Conservation (phyloP, 2,888 invertebrate species). For the Phania funesta region DNA sequence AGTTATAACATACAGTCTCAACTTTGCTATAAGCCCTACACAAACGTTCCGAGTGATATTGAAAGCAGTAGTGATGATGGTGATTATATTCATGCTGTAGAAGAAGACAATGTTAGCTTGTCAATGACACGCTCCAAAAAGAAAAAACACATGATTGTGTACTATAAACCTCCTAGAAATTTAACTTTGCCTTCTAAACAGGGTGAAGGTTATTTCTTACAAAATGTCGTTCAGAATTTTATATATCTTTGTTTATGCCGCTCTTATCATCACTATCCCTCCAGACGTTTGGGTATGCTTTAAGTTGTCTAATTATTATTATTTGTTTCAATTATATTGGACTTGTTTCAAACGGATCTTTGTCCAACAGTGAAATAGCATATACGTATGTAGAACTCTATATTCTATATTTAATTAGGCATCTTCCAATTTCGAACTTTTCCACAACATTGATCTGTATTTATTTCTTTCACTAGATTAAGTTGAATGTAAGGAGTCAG, state of each 20-base stretch:
- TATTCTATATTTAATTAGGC: not conserved
- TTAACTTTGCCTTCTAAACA: not conserved
- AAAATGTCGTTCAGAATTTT: slow-evolving; percentile 55
- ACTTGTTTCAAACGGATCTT: not conserved
- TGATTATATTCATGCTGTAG: not conserved
- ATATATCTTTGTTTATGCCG: slow-evolving; percentile 62
- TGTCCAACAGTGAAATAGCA: not conserved
- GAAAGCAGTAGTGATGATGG: not conserved
- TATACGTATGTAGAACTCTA: not conserved
- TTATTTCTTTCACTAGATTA: not conserved
- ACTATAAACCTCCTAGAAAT: slow-evolving; percentile 27
- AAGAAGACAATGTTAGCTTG: slow-evolving; percentile 28
- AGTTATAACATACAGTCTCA: slow-evolving; percentile 46
- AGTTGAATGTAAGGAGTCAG: not conserved
- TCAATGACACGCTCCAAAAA: not conserved
- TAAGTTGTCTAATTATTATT: slow-evolving; percentile 10
- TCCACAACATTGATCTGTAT: not conserved
- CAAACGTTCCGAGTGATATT: slow-evolving; percentile 38
- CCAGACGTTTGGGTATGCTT: slow-evolving; percentile 61
- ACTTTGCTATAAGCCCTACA: slow-evolving; percentile 64
- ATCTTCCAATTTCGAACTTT: not conserved
- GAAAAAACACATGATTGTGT: slow-evolving; percentile 61
- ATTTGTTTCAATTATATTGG: not conserved
- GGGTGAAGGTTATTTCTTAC: slow-evolving; percentile 30
- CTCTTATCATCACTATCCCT: slow-evolving; percentile 44